Conservation (phyloP, 2,113 vertebrate genomes). For the Ailuropoda melanoleuca region DNA sequence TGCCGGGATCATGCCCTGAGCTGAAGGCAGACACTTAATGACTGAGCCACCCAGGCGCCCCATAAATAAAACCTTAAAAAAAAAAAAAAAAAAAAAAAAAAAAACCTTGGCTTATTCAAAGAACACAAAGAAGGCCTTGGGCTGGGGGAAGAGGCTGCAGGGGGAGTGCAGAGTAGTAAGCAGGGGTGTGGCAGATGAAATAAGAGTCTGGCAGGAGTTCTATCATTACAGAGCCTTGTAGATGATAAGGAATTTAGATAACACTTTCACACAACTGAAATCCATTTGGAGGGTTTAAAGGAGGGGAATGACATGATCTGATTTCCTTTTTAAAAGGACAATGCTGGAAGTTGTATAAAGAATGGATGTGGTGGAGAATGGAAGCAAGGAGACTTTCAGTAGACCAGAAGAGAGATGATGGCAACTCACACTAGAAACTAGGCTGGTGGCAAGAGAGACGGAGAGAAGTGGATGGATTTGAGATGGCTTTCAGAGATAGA, state of each 20-base stretch:
- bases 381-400: neutral
- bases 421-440: neutral
- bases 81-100: neutral
- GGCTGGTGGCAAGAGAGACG: neutral
- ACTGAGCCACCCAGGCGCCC: too few species aligned
- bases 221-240: neutral
- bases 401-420: neutral
- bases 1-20: too few species aligned
- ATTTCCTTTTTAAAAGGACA: conserved; percentile 3
- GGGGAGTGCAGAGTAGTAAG: neutral
- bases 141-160: accelerated
- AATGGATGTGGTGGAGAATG: neutral
- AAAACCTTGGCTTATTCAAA: neutral
- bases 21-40: too few species aligned
- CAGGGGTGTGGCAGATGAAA: neutral
- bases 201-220: neutral
- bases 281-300: neutral
- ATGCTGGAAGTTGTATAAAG: neutral
- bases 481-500: neutral
- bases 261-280: conserved; percentile 7
- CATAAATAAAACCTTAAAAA: neutral
- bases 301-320: neutral
- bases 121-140: neutral
- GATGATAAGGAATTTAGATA: neutral
- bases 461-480: neutral